These are phyloP conservation scores for Phymastichus coffea DNA, from an alignment of 1,140 invertebrate species.

Conservation along the genomic window DNA sequence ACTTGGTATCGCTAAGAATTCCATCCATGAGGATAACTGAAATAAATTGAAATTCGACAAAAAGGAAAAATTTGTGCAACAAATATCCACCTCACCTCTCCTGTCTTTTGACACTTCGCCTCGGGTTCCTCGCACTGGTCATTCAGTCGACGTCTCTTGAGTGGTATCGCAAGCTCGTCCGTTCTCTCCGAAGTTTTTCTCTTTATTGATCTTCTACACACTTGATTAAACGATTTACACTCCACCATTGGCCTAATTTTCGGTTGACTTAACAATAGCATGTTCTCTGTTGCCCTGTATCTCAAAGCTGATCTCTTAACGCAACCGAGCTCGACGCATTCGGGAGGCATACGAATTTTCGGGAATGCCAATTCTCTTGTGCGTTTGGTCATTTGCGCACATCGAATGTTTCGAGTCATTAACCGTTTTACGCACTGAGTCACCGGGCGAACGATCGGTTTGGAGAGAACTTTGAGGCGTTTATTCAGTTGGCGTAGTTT, in stretches of 20 bases:
- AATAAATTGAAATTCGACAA: background rate
- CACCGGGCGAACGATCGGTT: background rate
- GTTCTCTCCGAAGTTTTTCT: background rate
- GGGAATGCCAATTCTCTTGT: conserved; percentile 27
- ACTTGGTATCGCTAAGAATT: conserved; percentile 30
- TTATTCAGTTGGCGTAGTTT: conserved; percentile 29
- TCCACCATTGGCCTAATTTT: conserved; percentile 14
- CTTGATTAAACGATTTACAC: conserved; percentile 26
- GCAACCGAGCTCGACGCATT: conserved; percentile 18
- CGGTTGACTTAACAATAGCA: conserved; percentile 28
- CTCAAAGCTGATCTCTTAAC: conserved; percentile 26
- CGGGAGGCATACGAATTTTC: background rate
- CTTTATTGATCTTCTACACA: conserved; percentile 28
- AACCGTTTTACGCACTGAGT: background rate
- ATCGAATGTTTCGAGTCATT: conserved; percentile 19
- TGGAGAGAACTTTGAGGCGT: conserved; percentile 23
- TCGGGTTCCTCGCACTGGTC: too few relatives aligned
- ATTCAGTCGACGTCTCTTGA: too few relatives aligned
- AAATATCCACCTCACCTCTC: too few relatives aligned
- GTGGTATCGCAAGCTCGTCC: background rate
- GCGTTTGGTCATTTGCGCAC: conserved; percentile 19
- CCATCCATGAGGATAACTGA: conserved; percentile 34
- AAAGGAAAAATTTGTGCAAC: background rate
- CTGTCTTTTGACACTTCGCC: too few relatives aligned
- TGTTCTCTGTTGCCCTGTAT: conserved; percentile 27